A percentile compares a stretch with the other conserved stretches of the same genome.
Conservation (phyloP, 2,888 invertebrate species). For the Caenorhabditis wallacei region DNA sequence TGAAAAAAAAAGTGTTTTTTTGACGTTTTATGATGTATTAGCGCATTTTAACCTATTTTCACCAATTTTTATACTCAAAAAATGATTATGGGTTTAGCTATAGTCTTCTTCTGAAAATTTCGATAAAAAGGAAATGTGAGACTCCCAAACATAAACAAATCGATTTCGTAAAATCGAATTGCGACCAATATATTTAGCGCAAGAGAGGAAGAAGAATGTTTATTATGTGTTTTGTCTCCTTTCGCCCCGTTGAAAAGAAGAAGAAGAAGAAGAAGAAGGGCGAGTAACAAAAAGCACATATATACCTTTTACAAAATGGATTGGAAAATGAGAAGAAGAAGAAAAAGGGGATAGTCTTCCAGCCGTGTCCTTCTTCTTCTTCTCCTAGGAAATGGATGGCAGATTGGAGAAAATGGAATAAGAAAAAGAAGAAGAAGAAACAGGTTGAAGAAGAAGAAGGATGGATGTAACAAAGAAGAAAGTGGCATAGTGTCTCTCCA, state of each 20-base stretch:
- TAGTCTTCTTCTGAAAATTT: no score
- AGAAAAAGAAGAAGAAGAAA: slow-evolving; percentile 29
- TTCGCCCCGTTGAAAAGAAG: background rate
- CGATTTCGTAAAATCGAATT: background rate
- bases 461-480: slow-evolving; percentile 47
- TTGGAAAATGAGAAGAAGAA: slow-evolving; percentile 21
- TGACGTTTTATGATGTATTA: no score
- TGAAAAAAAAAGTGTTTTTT: no score
- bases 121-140: no score
- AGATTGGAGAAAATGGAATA: background rate
- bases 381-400: background rate
- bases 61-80: no score
- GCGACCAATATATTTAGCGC: background rate
- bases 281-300: slow-evolving; percentile 18
- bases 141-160: no score
- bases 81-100: no score
- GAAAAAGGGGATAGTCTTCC: slow-evolving; percentile 7
- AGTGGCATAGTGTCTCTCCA: slow-evolving; percentile 10
- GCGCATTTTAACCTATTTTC: no score
- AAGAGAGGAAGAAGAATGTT: background rate
- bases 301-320: slow-evolving; percentile 21
- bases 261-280: slow-evolving; percentile 14
- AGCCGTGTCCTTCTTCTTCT: slow-evolving; percentile 9
- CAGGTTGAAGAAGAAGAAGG: slow-evolving; percentile 38
- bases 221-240: slow-evolving; percentile 1